These are phyloP conservation scores for Chrysolina haemoptera DNA, from an alignment of 2,888 invertebrate species.

Conservation along the genomic window DNA sequence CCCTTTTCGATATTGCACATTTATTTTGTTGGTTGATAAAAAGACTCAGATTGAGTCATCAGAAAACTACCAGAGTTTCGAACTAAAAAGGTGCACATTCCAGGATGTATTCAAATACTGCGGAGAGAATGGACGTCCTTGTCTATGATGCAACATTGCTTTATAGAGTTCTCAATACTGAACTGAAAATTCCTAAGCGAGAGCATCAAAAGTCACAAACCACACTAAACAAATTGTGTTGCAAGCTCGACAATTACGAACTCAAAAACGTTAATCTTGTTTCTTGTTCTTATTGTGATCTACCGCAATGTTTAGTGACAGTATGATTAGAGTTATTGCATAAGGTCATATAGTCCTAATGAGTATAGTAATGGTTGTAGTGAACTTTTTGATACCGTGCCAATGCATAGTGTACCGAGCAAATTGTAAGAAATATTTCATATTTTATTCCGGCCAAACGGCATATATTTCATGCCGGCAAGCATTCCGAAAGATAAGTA, in stretches of 20 bases:
- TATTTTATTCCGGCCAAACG: neutral
- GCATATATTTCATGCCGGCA: neutral
- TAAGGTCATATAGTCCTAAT: neutral
- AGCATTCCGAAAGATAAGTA: neutral
- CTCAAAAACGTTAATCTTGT: neutral
- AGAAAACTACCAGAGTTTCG: too few relatives aligned
- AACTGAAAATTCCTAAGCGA: neutral
- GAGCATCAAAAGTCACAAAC: neutral
- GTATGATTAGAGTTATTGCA: conserved; percentile 11
- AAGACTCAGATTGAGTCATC: too few relatives aligned
- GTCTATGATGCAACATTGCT: too few relatives aligned
- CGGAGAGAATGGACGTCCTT: too few relatives aligned
- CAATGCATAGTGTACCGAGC: conserved; percentile 3
- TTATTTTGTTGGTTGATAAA: too few relatives aligned
- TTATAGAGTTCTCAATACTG: neutral
- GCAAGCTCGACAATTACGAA: neutral
- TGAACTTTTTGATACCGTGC: neutral
- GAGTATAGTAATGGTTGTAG: conserved; percentile 6
- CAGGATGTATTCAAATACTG: too few relatives aligned
- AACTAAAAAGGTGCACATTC: too few relatives aligned
- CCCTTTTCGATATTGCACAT: too few relatives aligned
- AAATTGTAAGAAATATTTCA: conserved; percentile 14
- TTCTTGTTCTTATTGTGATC: neutral
- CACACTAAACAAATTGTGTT: neutral
- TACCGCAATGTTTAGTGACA: neutral